Evolutionary conservation across 2,888 invertebrate genomes (phyloP).

Genomic region (Melanargia galathea): DNA sequence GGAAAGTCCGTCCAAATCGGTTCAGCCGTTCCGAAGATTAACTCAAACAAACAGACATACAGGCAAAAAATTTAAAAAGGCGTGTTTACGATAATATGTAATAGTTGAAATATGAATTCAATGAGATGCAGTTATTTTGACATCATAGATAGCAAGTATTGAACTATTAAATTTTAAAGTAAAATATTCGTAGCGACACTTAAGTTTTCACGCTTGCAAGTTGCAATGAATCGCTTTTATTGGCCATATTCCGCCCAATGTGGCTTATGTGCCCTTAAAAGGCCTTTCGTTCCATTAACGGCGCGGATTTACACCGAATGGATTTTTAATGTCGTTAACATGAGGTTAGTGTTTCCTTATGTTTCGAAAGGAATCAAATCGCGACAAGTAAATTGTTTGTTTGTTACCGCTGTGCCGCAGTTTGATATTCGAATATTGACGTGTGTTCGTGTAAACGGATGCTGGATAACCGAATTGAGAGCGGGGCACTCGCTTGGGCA

Average conservation of each 20-base stretch:
- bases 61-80: no score
- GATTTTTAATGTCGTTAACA: background rate
- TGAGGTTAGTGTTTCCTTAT: background rate
- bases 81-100: no score
- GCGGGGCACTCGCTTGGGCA: constrained; percentile 44
- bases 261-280: constrained; percentile 2
- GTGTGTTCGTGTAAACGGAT: constrained; percentile 15
- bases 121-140: no score
- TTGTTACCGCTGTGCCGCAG: background rate
- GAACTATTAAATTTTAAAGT: no score
- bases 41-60: no score
- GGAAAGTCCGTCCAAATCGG: no score
- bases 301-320: background rate
- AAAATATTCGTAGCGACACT: background rate
- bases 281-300: background rate
- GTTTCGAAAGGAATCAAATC: background rate
- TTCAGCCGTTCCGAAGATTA: no score
- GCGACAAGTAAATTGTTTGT: background rate
- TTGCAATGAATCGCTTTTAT: background rate
- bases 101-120: no score
- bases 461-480: constrained; percentile 18
- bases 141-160: no score
- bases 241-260: constrained; percentile 1
- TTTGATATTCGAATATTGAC: background rate
- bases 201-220: background rate